Conservation (phyloP, 2,797 vertebrate genomes). For the Bradypodion pumilum region DNA sequence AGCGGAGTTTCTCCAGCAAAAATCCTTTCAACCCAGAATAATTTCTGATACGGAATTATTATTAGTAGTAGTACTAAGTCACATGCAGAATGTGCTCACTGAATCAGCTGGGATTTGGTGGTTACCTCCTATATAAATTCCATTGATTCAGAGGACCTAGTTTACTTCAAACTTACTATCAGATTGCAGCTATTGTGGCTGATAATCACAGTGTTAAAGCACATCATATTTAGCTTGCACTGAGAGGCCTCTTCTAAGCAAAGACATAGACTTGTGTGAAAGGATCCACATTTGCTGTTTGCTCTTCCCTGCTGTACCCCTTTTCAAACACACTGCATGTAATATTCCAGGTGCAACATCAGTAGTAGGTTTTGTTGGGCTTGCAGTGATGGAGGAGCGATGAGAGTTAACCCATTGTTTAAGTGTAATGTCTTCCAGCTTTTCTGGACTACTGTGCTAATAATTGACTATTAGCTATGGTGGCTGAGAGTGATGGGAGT, state of each 20-base stretch:
- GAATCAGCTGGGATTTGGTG: background rate
- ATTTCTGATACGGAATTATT: no score
- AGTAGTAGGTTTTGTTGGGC: background rate
- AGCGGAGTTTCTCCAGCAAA: no score
- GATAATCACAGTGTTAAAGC: conserved; percentile 20
- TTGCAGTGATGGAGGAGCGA: background rate
- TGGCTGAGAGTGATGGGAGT: background rate
- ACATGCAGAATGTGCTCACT: background rate
- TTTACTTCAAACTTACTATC: background rate
- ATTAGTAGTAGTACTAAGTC: no score
- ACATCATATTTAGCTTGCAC: no score
- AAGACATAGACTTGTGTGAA: background rate
- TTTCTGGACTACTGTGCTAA: background rate
- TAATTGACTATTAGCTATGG: background rate
- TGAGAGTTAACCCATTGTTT: background rate
- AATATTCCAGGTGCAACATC: background rate
- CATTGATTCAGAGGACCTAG: background rate
- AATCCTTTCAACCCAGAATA: no score
- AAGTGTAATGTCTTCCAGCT: background rate
- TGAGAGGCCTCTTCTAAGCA: no score
- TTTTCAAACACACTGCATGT: background rate
- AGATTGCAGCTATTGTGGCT: background rate
- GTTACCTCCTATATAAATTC: background rate
- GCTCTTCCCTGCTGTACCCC: background rate
- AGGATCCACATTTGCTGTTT: background rate